Percentiles rank a stretch among this genome's conserved stretches.
Conservation (phyloP, 1,140 invertebrate genomes). For the Colletes gigas region DNA sequence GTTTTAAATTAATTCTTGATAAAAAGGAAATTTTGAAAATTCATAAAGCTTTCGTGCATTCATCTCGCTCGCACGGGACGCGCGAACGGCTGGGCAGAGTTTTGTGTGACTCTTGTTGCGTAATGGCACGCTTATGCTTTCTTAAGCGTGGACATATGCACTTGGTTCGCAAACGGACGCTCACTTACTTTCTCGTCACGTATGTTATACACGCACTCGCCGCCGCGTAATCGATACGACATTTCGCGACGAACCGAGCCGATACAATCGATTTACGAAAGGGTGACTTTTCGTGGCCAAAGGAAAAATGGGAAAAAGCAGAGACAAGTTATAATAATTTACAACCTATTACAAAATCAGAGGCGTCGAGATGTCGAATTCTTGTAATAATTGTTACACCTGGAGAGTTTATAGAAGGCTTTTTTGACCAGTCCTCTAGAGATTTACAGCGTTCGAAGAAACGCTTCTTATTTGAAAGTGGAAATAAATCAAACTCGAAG, state of each 20-base stretch:
- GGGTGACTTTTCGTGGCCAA: too few relatives aligned
- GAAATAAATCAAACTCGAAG: too few relatives aligned
- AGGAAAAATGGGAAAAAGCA: too few relatives aligned
- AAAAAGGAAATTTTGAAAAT: background rate
- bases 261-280: background rate
- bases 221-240: conserved; percentile 14
- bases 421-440: too few relatives aligned
- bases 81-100: background rate
- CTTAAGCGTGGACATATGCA: conserved; percentile 5
- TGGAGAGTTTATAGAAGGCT: too few relatives aligned
- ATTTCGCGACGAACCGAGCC: conserved; percentile 7
- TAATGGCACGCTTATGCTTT: conserved; percentile 30
- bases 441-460: too few relatives aligned
- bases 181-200: conserved; percentile 37
- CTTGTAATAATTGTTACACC: too few relatives aligned
- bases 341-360: too few relatives aligned
- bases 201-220: background rate
- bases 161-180: conserved; percentile 20
- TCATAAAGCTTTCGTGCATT: background rate
- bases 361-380: too few relatives aligned
- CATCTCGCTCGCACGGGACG: background rate
- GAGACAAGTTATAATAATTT: too few relatives aligned
- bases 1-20: too few relatives aligned
- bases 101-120: conserved; percentile 15
- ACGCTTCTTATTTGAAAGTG: too few relatives aligned